Evolutionary conservation across 2,113 vertebrate genomes (phyloP), one percentile per base, ranked within the genome.

Genomic region (Corythornis vintsioides): DNA sequence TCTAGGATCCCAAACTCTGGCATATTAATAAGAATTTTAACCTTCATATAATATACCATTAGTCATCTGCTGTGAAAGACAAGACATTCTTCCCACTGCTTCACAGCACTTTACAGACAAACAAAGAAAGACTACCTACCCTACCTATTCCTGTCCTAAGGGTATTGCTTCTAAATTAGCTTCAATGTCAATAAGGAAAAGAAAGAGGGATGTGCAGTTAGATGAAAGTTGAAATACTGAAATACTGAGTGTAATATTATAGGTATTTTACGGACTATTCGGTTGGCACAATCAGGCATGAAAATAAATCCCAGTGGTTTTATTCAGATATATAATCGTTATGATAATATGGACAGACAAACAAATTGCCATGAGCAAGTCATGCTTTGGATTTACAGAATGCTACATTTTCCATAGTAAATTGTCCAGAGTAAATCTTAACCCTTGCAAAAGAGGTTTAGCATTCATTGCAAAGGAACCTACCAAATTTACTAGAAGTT

Each of bases 111-210:
- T 79, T 22, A 63, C 7, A 83, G 38, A 80, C 24, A 91, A 80
- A 71, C 11, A 48, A 66, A 20, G 35, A 73, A 53, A 38, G 38
- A 38, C 38, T 38, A 38, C 38, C 38, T 38, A 38, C 38, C 38
- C 10, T 38, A 38, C 38, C 38, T 38, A 38, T 38, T 92, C 48
- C n/a, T 85, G n/a, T 20, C 59, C 35, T 48, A 47, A 70, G 38
- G 64, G 88, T 61, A 43, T 75, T 88, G 14, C 56, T 67, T 88
- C 66, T 76, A 70, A 90, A 75, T 92, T 88, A 84, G 35, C n/a
- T 77, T 35, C 7, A 71, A 31, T 74, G 40, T 20, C 50, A 76
- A 35, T 72, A 83, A 55, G 28, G 18, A 88, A 69, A 91, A 89
- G 10, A 47, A 3, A 74, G n/a, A 57, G 26, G 7, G 21, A 40